These are phyloP conservation scores for Hemicordylus capensis DNA, from an alignment of 2,113 vertebrate genomes.

Conservation along the genomic window DNA sequence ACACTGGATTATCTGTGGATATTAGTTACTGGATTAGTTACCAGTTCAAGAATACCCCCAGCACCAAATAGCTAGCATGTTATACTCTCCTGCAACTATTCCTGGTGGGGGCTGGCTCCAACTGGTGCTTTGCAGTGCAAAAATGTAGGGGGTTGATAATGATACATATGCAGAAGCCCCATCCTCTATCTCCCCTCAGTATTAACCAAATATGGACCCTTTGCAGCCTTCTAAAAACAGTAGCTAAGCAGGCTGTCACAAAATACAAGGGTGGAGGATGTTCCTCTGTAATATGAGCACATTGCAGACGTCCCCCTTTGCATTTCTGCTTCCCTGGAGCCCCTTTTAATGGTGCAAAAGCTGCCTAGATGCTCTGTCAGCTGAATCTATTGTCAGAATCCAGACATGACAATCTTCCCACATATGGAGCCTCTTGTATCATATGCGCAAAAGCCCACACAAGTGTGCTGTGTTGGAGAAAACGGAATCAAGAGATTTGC, in stretches of 20 bases:
- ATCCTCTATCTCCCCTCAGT: too few species aligned
- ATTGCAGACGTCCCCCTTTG: background rate
- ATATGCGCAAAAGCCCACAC: background rate
- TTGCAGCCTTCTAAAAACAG: too few species aligned
- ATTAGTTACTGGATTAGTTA: too few species aligned
- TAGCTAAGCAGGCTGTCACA: too few species aligned
- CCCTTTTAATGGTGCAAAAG: background rate
- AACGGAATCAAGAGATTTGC: background rate
- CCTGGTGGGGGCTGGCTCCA: background rate
- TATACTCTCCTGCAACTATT: background rate
- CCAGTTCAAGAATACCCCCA: too few species aligned
- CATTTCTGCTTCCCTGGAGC: background rate
- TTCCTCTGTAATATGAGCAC: too few species aligned
- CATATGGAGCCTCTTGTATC: background rate
- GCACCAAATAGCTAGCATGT: background rate
- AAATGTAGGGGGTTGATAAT: too few species aligned
- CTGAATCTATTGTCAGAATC: background rate
- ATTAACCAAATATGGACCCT: too few species aligned
- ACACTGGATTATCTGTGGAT: too few species aligned
- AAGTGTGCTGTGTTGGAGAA: background rate
- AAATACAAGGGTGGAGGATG: too few species aligned
- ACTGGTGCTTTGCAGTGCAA: background rate
- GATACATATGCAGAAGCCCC: too few species aligned
- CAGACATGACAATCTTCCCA: background rate
- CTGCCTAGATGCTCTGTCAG: background rate